Percentiles rank a stretch among this genome's conserved stretches.
Conservation (phyloP, 1,140 invertebrate genomes). For the Hestina assimilis region DNA sequence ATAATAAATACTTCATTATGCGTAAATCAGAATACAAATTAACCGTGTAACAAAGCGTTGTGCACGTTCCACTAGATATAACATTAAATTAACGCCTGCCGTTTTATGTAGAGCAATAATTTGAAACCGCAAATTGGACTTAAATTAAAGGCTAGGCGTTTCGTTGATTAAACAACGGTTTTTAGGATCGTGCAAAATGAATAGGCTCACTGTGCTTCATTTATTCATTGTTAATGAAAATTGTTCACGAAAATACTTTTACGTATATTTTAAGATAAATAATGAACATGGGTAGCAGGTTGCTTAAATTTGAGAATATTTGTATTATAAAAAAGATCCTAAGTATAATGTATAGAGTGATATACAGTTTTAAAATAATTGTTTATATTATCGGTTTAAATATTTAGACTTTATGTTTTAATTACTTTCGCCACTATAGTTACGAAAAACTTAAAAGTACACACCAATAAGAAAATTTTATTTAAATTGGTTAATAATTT, state of each 20-base stretch:
- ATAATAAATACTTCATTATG: neutral
- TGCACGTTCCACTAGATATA: conserved; percentile 20
- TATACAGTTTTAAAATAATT: too few relatives aligned
- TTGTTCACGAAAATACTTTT: neutral
- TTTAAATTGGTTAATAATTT: too few relatives aligned
- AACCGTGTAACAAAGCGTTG: conserved; percentile 12
- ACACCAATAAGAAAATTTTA: too few relatives aligned
- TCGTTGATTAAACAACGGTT: conserved; percentile 19
- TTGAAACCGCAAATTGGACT: conserved; percentile 28
- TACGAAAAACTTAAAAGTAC: too few relatives aligned
- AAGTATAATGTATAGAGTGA: too few relatives aligned
- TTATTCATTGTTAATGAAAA: neutral
- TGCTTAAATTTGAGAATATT: too few relatives aligned
- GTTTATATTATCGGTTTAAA: too few relatives aligned
- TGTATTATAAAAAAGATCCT: too few relatives aligned
- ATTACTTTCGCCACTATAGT: too few relatives aligned
- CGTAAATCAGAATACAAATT: conserved; percentile 18
- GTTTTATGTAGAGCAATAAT: conserved; percentile 33
- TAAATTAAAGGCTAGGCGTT: conserved; percentile 32
- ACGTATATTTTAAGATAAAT: neutral
- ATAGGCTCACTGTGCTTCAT: neutral
- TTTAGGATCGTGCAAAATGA: conserved; percentile 6
- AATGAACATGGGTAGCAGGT: neutral
- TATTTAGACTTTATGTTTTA: too few relatives aligned
- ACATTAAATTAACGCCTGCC: conserved; percentile 36